Conservation (phyloP, 2,113 vertebrate species). For the Aplodontia rufa region DNA sequence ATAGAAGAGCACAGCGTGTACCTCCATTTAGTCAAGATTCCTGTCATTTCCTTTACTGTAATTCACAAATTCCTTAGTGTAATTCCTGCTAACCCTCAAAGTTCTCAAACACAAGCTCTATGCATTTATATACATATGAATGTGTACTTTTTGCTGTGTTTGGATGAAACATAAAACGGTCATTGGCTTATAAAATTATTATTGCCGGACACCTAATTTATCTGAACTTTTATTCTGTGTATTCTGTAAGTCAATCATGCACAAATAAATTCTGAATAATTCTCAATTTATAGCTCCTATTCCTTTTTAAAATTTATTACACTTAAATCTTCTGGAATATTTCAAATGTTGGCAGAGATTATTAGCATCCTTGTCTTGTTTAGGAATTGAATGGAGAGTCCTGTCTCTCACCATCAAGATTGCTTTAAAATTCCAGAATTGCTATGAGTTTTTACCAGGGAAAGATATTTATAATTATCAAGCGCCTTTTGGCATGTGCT, state of each 20-base stretch:
- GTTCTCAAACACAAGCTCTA: too few relatives aligned
- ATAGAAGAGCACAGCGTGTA: background rate
- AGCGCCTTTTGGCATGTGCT: background rate
- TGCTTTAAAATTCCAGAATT: background rate
- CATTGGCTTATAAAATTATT: background rate
- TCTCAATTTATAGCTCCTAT: background rate
- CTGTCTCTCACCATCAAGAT: background rate
- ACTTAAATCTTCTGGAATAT: background rate
- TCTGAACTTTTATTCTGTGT: background rate
- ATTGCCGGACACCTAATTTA: background rate
- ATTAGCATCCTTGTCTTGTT: background rate
- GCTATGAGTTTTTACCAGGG: background rate
- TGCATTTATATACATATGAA: background rate
- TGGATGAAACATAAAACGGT: background rate
- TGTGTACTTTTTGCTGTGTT: background rate
- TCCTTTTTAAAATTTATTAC: background rate
- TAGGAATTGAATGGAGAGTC: background rate
- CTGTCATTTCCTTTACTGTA: background rate
- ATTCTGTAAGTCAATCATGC: background rate
- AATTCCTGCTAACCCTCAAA: background rate
- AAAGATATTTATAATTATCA: background rate
- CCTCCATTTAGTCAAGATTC: background rate
- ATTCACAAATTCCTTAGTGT: background rate
- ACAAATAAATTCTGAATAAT: background rate
- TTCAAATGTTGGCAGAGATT: too few relatives aligned